phyloP scores from a whole-genome alignment of 2,797 vertebrate genomes.

The Galago senegalensis region DNA sequence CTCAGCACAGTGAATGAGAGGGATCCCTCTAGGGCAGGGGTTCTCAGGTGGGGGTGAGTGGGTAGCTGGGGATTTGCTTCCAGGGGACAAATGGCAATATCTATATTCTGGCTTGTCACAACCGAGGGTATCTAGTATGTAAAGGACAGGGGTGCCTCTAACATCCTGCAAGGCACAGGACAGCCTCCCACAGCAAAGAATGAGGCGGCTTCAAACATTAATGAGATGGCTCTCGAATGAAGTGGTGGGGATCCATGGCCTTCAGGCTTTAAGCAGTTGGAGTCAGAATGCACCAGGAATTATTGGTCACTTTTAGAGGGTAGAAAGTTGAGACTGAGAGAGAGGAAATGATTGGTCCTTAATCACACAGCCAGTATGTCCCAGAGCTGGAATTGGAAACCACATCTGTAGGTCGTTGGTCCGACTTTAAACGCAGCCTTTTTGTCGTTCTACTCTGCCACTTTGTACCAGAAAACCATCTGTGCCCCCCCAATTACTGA shows the following conservation, averaged over 20 bases:
- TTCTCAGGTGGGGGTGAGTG: neutral
- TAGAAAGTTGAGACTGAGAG: neutral
- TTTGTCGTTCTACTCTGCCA: neutral
- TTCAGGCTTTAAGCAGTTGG: neutral
- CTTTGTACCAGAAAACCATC: neutral
- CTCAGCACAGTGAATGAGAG: neutral
- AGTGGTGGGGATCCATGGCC: neutral
- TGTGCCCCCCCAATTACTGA: accelerated
- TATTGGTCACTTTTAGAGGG: neutral
- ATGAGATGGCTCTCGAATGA: too few species aligned
- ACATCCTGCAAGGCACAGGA: neutral
- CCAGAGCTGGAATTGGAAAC: neutral
- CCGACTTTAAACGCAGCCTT: neutral
- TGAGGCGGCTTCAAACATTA: neutral
- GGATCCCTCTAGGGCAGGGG: neutral
- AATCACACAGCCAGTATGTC: neutral
- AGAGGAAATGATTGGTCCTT: neutral
- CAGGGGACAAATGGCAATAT: neutral
- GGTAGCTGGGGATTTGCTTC: neutral
- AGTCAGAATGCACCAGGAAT: neutral
- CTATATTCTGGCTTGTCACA: neutral
- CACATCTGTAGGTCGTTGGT: accelerated
- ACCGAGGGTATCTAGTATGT: neutral
- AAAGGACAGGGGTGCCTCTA: neutral
- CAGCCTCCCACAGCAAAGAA: neutral